Evolutionary conservation across 1,140 invertebrate genomes (phyloP), one percentile per base, ranked within the genome.

Genomic region (Zaprionus nigranus): DNA sequence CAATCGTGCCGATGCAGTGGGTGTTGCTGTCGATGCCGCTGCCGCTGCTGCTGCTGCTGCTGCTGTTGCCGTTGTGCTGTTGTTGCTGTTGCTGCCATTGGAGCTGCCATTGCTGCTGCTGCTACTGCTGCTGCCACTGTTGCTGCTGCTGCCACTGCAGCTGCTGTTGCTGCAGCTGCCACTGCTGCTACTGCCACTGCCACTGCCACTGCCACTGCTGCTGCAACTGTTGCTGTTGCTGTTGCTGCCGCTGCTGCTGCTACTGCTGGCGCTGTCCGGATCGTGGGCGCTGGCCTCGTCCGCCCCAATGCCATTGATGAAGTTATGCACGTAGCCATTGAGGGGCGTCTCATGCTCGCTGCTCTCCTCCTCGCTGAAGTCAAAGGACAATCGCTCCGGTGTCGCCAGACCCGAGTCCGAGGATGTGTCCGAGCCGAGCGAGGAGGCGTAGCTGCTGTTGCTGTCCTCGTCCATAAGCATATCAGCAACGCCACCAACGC

Each of bases 221-320:
- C 38, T 6, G 9, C 13, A 40, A 11, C 20, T 36, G 54, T n/a
- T 58, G 54, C 4, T 24, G 22, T 49, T 70, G 72, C 51, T 53
- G 28, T 15, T 59, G 40, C 13, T 67, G 30, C 20, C 34, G 57
- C 22, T 72, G 43, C 5, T 59, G 62, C 22, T 49, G 62, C 11
- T 38, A 53, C 17, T 30, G 28, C 13, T 17, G 28, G 13, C n/a
- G 17, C 63, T 24, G 9, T 82, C 72, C 3, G 68, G 34, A 12
- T 90, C 86, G 15, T 13, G 46, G 1, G 68, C 11, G 22, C 24
- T 51, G 30, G 59, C 49, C 24, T 92, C 92, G 15, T 92, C 92
- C n/a, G 91, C 92, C 38, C 58, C 79, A 11, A 92, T 90, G 15
- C 92, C 92, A 30, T 92, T 92, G n/a, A 93, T 92, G 17, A 92